These are phyloP conservation scores for Bucorvus abyssinicus DNA, from an alignment of 2,797 vertebrate genomes.

Conservation along the genomic window DNA sequence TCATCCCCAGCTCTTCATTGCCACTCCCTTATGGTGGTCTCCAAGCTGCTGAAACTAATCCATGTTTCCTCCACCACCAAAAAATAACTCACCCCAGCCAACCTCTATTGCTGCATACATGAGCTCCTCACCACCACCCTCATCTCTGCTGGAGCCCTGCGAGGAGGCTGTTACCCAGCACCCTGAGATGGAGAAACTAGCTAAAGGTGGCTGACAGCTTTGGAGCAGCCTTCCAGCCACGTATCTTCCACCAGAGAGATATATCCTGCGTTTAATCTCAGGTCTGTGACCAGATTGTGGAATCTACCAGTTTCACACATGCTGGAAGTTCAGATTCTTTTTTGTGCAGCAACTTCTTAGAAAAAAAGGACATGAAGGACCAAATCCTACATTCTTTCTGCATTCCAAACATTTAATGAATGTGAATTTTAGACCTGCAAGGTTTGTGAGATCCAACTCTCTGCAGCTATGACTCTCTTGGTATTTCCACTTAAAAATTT, in stretches of 20 bases:
- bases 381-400: neutral
- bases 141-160: accelerated
- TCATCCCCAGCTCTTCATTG: neutral
- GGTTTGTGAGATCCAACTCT: neutral
- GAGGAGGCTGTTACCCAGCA: neutral
- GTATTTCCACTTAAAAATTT: constrained; percentile 19
- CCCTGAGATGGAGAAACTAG: neutral
- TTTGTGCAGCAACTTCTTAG: neutral
- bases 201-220: neutral
- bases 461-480: neutral
- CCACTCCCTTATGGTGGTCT: accelerated
- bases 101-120: accelerated
- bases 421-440: neutral
- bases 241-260: neutral
- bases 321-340: neutral
- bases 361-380: neutral
- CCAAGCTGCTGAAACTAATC: neutral
- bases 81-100: neutral
- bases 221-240: neutral
- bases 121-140: neutral
- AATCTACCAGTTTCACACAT: neutral
- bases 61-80: accelerated
- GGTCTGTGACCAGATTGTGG: neutral
- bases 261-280: neutral
- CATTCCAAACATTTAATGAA: neutral